Conservation (phyloP, 2,113 vertebrate species). For the Tragelaphus imberbis region DNA sequence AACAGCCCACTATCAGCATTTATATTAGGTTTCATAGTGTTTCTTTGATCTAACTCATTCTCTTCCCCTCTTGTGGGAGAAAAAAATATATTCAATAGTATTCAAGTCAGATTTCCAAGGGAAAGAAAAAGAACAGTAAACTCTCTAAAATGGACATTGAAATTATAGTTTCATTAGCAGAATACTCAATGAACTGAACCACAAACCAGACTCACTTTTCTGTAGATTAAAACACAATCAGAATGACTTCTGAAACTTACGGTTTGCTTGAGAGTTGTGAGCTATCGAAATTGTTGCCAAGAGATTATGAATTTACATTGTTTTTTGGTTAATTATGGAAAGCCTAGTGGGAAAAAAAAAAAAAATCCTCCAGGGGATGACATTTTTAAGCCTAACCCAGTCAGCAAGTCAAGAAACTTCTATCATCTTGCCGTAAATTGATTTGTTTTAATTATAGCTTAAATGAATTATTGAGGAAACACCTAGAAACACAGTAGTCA, state of each 20-base stretch:
- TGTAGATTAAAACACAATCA: not conserved
- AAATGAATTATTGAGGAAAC: not conserved
- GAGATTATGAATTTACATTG: not conserved
- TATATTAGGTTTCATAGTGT: not conserved
- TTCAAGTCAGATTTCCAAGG: not conserved
- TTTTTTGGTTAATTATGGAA: not conserved
- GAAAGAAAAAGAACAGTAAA: not conserved
- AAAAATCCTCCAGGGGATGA: not conserved
- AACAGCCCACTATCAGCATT: not conserved
- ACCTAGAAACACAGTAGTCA: not conserved
- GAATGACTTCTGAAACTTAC: not conserved
- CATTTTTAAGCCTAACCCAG: not conserved
- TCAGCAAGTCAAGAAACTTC: not conserved
- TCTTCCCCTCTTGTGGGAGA: not conserved
- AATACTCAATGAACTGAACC: not conserved
- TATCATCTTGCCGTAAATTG: not conserved
- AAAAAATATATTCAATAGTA: not conserved
- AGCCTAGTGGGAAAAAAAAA: not conserved
- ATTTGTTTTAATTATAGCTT: not conserved
- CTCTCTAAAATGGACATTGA: not conserved
- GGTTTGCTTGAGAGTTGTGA: not conserved
- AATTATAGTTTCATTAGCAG: not conserved
- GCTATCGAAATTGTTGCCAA: not conserved
- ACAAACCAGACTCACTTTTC: not conserved
- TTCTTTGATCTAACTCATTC: not conserved